A percentile compares a stretch with the other conserved stretches of the same genome.
Evolutionary conservation across 2,888 invertebrate genomes (phyloP).

Genomic region (Microctonus aethiopoides): DNA sequence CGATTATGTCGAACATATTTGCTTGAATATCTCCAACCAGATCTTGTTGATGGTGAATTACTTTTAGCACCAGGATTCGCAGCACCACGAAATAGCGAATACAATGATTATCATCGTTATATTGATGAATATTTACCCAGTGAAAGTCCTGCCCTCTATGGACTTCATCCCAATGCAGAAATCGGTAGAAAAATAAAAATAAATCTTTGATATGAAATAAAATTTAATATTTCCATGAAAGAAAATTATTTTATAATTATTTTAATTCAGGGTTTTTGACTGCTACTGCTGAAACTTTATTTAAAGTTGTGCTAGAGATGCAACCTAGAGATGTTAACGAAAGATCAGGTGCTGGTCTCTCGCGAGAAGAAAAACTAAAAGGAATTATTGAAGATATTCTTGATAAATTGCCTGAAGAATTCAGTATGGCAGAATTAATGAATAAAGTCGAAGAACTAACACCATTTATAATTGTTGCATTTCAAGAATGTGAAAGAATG

Average conservation of each 20-base stretch:
- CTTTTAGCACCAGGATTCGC: conserved; percentile 85
- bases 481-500: conserved; percentile 96
- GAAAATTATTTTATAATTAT: neutral
- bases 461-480: conserved; percentile 90
- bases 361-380: conserved; percentile 83
- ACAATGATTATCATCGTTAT: conserved; percentile 86
- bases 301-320: conserved; percentile 87
- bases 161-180: conserved; percentile 94
- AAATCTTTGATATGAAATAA: neutral
- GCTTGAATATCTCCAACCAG: conserved; percentile 87
- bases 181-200: conserved; percentile 72
- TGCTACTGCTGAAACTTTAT: conserved; percentile 84
- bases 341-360: conserved; percentile 75
- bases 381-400: conserved; percentile 81
- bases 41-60: conserved; percentile 88
- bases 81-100: conserved; percentile 90
- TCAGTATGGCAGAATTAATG: conserved; percentile 87
- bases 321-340: conserved; percentile 87
- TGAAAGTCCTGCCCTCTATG: conserved; percentile 91
- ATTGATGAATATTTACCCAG: conserved; percentile 87
- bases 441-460: conserved; percentile 87
- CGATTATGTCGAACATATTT: conserved; percentile 87
- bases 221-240: neutral
- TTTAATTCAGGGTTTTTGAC: conserved; percentile 78
- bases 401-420: conserved; percentile 90